phyloP scores from a whole-genome alignment of 2,797 vertebrate genomes.

The Pangasius krempfi region DNA sequence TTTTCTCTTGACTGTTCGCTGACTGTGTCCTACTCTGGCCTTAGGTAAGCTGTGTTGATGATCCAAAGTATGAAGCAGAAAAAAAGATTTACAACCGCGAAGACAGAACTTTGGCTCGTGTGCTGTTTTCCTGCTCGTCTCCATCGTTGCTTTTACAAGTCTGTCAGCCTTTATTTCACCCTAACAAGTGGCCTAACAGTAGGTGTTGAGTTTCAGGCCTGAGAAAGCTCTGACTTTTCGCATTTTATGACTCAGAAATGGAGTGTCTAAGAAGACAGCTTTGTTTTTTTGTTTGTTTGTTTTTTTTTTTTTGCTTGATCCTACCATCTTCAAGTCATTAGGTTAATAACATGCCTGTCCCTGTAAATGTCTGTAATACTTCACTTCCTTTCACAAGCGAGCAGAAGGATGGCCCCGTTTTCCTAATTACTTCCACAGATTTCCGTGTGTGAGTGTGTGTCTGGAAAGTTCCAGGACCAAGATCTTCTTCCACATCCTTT shows the following conservation, averaged over 20 bases:
- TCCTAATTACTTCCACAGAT: slow-evolving; percentile 58
- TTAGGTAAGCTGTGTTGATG: not conserved
- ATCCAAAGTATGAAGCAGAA: not conserved
- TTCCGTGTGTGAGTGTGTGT: slow-evolving; percentile 16
- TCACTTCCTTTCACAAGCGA: slow-evolving; percentile 56
- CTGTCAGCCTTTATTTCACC: not conserved
- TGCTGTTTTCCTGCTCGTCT: not conserved
- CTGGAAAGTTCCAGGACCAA: slow-evolving; percentile 29
- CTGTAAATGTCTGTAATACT: slow-evolving; percentile 58
- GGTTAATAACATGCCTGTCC: slow-evolving; percentile 56
- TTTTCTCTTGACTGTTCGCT: not conserved
- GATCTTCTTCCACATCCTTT: slow-evolving; percentile 20
- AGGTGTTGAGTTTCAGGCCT: slow-evolving; percentile 12
- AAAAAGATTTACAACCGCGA: not conserved
- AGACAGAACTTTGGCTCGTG: slow-evolving; percentile 3
- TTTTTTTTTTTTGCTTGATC: slow-evolving; percentile 53
- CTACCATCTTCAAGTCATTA: slow-evolving; percentile 50
- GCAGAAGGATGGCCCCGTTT: slow-evolving; percentile 46
- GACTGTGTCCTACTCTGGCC: not conserved
- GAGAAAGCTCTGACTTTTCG: slow-evolving; percentile 14
- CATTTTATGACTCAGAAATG: not conserved
- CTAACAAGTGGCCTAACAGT: not conserved
- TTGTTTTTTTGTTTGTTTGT: slow-evolving; percentile 6
- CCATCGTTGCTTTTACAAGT: not conserved
- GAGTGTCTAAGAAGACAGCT: slow-evolving; percentile 40